Percentiles rank a stretch among this genome's conserved stretches.
Evolutionary conservation across 2,113 vertebrate species (phyloP).

Genomic region (Acanthochromis polyacanthus): DNA sequence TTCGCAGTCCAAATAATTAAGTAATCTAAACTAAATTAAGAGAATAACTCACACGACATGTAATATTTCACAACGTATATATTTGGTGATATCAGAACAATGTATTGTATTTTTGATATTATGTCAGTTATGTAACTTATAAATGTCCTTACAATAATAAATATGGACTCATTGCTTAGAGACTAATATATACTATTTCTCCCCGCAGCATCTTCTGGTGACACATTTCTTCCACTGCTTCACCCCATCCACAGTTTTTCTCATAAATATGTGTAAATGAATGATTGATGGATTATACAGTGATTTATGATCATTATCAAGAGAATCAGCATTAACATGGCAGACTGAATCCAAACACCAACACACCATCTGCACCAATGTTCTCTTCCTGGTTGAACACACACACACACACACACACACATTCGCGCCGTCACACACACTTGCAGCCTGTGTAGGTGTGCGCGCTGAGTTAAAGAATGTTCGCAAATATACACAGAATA

Average conservation of each 20-base stretch:
- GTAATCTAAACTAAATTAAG: no score
- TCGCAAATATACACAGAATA: conserved; percentile 39
- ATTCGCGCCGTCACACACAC: conserved; percentile 27
- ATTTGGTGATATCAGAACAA: no score
- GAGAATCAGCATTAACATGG: conserved; percentile 35
- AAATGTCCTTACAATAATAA: neutral
- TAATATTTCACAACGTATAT: no score
- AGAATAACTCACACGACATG: no score
- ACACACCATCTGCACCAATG: conserved; percentile 70
- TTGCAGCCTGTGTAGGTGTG: conserved; percentile 44
- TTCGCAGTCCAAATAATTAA: no score
- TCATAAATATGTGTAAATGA: conserved; percentile 18
- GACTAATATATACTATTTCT: neutral
- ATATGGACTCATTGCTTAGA: neutral
- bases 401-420: conserved; percentile 12
- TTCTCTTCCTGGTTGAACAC: conserved; percentile 35
- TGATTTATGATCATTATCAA: conserved; percentile 26
- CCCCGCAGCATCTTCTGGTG: neutral
- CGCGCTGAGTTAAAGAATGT: conserved; percentile 17
- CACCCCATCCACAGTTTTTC: neutral
- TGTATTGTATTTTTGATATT: no score
- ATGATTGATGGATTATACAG: conserved; percentile 37
- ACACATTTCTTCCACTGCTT: neutral
- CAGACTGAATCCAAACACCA: conserved; percentile 56
- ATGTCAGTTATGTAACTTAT: neutral